Evolutionary conservation across 2,113 vertebrate genomes (phyloP), one percentile per base, ranked within the genome.

Genomic region (Nycticebus coucang): DNA sequence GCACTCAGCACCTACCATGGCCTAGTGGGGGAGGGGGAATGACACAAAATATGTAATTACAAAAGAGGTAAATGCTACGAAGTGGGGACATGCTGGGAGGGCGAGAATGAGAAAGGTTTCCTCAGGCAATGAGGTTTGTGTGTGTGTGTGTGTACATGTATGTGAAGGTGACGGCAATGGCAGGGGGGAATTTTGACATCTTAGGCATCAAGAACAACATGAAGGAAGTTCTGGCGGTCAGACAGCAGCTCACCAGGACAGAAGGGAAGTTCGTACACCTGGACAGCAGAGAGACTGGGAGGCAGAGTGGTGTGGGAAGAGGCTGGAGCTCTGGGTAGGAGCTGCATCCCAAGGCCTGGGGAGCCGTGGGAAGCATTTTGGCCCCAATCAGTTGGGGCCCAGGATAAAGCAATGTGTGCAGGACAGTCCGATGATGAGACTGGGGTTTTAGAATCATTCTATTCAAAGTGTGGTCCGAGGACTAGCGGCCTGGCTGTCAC

Each of bases 311-410:
- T 30, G 15, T 45, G n/a, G 30, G 28, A 11, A 64, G 33, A 87
- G 60, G 7, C 19, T n/a, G n/a, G 7, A 33, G 14, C 82, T 12
- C 1, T 71, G 55, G 30, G 1, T 18, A 8, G 50, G 80, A 77
- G 7, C 24, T 0, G 0, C 12, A 18, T 30, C 14, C 50, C 10
- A 64, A 15, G 41, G 4, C 2, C 15, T 9, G 0, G 0, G 33
- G 7, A 33, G 28, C 28, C 69, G 72, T 6, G 14, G 8, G 45
- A 79, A 60, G 21, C 1, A 8, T 26, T 66, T 62, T 75, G 66
- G 62, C 17, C 8, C 41, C 24, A 13, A 26, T 37, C 0, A 26
- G 21, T 53, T 30, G 24, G 50, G 7, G 45, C 22, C 6, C 2
- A 4, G 14, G 7, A 11, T 28, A 19, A 66, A 66, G 26, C 33